phyloP scores from a whole-genome alignment of 1,140 invertebrate genomes.

The Caerostris extrusa region DNA sequence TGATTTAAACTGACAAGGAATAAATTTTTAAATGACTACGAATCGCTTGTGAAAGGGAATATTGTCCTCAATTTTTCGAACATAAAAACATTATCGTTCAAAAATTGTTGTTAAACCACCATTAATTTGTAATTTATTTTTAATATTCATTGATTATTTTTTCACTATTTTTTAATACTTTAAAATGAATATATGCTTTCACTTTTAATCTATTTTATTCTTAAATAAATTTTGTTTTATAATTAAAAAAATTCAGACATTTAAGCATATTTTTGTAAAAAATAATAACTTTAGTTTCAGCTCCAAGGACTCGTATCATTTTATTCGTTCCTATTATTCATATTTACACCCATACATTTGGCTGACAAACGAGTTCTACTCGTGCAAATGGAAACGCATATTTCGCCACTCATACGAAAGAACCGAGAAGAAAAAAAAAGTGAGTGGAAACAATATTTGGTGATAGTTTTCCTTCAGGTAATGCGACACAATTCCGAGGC shows the following conservation, averaged over 20 bases:
- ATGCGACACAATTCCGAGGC: constrained; percentile 11
- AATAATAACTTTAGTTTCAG: too few species aligned
- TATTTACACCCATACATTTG: neutral
- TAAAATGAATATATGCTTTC: too few species aligned
- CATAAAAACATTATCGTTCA: neutral
- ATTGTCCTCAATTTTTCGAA: neutral
- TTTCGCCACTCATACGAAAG: neutral
- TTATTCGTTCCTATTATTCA: neutral
- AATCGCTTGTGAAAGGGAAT: neutral
- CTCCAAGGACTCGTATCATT: too few species aligned
- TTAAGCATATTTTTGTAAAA: too few species aligned
- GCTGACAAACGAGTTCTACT: neutral
- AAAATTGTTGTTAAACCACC: too few species aligned
- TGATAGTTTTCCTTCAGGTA: constrained; percentile 11
- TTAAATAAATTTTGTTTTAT: too few species aligned
- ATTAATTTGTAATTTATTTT: too few species aligned
- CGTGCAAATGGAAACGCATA: neutral
- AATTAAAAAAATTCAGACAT: too few species aligned
- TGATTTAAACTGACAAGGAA: neutral
- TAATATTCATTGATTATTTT: too few species aligned
- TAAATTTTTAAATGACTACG: neutral
- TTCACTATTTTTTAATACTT: too few species aligned
- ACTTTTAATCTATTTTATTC: too few species aligned
- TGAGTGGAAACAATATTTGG: constrained; percentile 13
- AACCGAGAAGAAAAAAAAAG: neutral